A percentile compares a stretch with the other conserved stretches of the same genome.
Evolutionary conservation across 64 coral and sea anemone genomes (phyloP).

Genomic region (Montipora sp.): DNA sequence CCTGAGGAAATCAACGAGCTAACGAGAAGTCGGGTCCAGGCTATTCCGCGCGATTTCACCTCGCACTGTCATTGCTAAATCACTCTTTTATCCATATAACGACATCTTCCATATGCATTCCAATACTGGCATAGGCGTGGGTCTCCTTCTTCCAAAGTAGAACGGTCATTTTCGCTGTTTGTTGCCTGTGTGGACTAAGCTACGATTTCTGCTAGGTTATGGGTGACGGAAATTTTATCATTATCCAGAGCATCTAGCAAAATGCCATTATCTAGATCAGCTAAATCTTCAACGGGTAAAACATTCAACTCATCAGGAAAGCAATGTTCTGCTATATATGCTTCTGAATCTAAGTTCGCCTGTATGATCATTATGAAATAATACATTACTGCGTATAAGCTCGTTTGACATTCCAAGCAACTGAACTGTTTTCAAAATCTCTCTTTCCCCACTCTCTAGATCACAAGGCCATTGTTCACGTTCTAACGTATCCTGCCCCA

Average conservation of each 20-base stretch:
- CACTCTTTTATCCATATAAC: too few species aligned
- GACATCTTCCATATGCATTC: too few species aligned
- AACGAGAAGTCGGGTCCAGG: too few species aligned
- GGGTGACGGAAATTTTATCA: neutral
- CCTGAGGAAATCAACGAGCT: too few species aligned
- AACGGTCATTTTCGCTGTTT: too few species aligned
- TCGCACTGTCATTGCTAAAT: too few species aligned
- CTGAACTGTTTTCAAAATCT: neutral
- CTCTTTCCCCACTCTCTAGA: neutral
- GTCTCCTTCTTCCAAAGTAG: too few species aligned
- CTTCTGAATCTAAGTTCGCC: neutral
- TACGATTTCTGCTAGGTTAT: constrained; percentile 2
- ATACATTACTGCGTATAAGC: neutral
- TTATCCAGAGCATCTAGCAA: constrained; percentile 3
- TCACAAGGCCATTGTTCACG: constrained; percentile 16
- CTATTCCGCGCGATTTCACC: too few species aligned
- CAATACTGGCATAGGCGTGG: too few species aligned
- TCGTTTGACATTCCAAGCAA: neutral
- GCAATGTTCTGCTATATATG: neutral
- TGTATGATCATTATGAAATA: constrained; percentile 1
- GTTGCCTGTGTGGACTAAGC: too few species aligned
- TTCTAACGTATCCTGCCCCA: neutral
- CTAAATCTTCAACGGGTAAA: constrained; percentile 16
- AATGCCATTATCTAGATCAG: neutral
- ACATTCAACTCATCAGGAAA: constrained; percentile 1